A percentile compares a stretch with the other conserved stretches of the same genome.
These are phyloP conservation scores for Muscicapa striata DNA, from an alignment of 2,797 vertebrate genomes.

Conservation along the genomic window DNA sequence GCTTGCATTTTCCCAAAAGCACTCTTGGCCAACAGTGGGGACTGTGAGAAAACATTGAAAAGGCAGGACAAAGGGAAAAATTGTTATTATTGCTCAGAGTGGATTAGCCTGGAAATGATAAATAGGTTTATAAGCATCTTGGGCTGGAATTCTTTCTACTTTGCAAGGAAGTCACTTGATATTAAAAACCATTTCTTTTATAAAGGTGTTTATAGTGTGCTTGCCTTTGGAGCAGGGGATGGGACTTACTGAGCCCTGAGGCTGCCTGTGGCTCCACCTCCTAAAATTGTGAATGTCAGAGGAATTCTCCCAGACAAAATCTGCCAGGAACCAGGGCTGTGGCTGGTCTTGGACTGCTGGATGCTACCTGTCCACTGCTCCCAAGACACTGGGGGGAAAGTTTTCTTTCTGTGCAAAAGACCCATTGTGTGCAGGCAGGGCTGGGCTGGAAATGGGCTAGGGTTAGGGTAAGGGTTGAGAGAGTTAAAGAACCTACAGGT, in stretches of 20 bases:
- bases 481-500: not conserved
- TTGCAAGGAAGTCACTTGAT: not conserved
- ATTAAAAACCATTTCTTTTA: not conserved
- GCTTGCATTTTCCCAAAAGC: not conserved
- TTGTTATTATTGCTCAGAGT: not conserved
- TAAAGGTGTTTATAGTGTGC: not conserved
- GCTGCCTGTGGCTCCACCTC: not conserved
- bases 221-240: not conserved
- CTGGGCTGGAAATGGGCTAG: not conserved
- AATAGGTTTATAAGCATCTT: not conserved
- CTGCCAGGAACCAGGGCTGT: not conserved
- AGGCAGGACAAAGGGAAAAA: not conserved
- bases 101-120: not conserved
- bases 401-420: not conserved
- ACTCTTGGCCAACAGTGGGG: not conserved
- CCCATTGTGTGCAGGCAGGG: accelerated
- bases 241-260: not conserved
- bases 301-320: not conserved
- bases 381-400: not conserved
- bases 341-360: not conserved
- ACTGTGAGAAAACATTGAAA: not conserved
- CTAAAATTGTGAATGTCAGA: accelerated
- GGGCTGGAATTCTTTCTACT: not conserved
- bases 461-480: too few relatives aligned
- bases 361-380: not conserved